Percentiles rank a stretch among this genome's conserved stretches.
phyloP scores from a whole-genome alignment of 1,140 invertebrate genomes.

The Ptiloglossa arizonensis region DNA sequence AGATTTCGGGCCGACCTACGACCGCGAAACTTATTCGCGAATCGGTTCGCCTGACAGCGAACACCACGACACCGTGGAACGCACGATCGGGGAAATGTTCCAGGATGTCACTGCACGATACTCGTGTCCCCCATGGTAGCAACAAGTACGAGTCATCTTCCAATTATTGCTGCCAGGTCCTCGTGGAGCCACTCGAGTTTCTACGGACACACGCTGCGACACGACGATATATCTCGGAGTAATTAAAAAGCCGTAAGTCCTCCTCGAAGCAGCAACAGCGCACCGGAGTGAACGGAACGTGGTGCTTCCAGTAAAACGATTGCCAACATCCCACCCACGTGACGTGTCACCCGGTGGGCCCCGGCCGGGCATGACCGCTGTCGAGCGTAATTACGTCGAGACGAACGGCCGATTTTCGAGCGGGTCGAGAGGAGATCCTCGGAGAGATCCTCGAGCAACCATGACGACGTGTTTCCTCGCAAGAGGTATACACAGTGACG shows the following conservation, averaged over 20 bases:
- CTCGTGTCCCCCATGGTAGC: too few relatives aligned
- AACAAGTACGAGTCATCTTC: not conserved
- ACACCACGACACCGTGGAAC: not conserved
- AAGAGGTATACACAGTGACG: constrained; percentile 49
- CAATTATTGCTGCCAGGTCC: constrained; percentile 8
- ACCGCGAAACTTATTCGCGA: constrained; percentile 1
- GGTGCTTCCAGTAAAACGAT: constrained; percentile 29
- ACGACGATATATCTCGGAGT: constrained; percentile 6
- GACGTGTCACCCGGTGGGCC: constrained; percentile 34
- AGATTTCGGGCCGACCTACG: not conserved
- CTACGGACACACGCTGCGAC: not conserved
- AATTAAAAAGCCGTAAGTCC: constrained; percentile 23
- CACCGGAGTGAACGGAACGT: not conserved
- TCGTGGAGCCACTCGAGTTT: constrained; percentile 2
- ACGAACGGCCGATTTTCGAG: constrained; percentile 60
- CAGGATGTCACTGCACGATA: too few relatives aligned
- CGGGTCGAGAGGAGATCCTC: constrained; percentile 42
- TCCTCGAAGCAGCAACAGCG: too few relatives aligned
- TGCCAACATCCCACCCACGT: constrained; percentile 50
- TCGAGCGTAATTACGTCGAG: constrained; percentile 59
- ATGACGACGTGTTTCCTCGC: constrained; percentile 57
- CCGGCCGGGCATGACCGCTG: not conserved
- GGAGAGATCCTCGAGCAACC: constrained; percentile 37
- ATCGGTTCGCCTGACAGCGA: not conserved
- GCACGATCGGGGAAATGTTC: not conserved